phyloP scores from a whole-genome alignment of 2,888 invertebrate genomes.

The Nymphalis polychloros region DNA sequence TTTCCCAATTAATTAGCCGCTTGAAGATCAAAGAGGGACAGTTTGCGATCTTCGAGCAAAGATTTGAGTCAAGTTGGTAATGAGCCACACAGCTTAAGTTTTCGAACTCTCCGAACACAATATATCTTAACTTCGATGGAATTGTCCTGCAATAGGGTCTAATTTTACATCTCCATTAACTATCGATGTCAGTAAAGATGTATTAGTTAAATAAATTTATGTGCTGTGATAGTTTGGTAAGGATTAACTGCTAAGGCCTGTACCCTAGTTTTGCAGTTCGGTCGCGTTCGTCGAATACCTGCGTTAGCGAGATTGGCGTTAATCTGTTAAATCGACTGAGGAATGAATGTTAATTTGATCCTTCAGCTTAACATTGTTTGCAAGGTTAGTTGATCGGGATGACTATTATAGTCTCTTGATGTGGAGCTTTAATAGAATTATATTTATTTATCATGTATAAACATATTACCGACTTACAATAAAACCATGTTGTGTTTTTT shows the following conservation, averaged over 20 bases:
- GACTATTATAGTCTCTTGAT: slow-evolving; percentile 33
- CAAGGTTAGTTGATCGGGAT: slow-evolving; percentile 42
- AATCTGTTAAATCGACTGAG: slow-evolving; percentile 66
- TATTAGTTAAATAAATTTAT: slow-evolving; percentile 73
- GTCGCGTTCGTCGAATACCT: slow-evolving; percentile 58
- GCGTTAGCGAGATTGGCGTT: slow-evolving; percentile 62
- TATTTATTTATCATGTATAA: neutral
- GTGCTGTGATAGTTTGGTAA: slow-evolving; percentile 72
- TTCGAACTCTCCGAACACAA: slow-evolving; percentile 60
- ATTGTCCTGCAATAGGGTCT: slow-evolving; percentile 32
- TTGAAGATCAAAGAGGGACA: slow-evolving; percentile 71
- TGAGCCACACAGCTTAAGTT: slow-evolving; percentile 72
- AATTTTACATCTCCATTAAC: slow-evolving; percentile 24
- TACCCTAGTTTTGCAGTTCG: slow-evolving; percentile 56
- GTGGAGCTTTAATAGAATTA: slow-evolving; percentile 10
- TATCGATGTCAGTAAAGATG: slow-evolving; percentile 37
- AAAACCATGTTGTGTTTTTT: no score
- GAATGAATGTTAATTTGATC: slow-evolving; percentile 70
- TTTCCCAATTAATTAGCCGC: slow-evolving; percentile 74
- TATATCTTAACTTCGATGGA: slow-evolving; percentile 33
- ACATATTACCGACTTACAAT: neutral
- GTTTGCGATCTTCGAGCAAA: slow-evolving; percentile 63
- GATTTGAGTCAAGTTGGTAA: slow-evolving; percentile 66
- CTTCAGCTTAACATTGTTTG: slow-evolving; percentile 46
- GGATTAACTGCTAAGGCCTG: slow-evolving; percentile 65